Evolutionary conservation across 1,140 invertebrate genomes (phyloP).

Genomic region (Hyphantria cunea): DNA sequence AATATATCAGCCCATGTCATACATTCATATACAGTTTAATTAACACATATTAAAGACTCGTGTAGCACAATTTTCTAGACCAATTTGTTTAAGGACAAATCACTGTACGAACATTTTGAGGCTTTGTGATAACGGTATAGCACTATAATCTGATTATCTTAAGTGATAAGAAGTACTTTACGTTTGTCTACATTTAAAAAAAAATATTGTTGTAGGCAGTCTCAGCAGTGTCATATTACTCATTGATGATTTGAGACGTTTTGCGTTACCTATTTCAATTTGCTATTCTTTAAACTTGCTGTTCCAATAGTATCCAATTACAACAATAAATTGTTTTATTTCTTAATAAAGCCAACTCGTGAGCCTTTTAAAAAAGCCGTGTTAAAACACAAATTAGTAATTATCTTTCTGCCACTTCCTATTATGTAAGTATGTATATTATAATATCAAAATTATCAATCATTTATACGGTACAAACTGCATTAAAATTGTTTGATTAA

Average conservation of each 20-base stretch:
- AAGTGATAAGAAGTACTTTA: conserved; percentile 34
- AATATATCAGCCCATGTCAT: conserved; percentile 17
- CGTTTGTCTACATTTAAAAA: conserved; percentile 20
- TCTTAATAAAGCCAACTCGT: no score
- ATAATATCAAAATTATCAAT: no score
- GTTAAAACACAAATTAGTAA: no score
- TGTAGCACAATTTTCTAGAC: conserved; percentile 17
- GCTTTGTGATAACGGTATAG: conserved; percentile 20
- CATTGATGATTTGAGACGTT: conserved; percentile 6
- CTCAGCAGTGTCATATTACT: conserved; percentile 4
- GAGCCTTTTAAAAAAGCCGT: no score
- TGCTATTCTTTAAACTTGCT: no score
- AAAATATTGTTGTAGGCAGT: conserved; percentile 4
- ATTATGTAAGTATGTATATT: no score
- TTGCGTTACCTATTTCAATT: conserved; percentile 1
- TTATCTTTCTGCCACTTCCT: no score
- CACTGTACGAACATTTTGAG: conserved; percentile 14
- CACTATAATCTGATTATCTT: conserved; percentile 37
- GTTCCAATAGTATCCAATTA: no score
- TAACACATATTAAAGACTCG: conserved; percentile 33
- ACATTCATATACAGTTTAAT: conserved; percentile 26
- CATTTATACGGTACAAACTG: no score
- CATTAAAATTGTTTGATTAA: no score
- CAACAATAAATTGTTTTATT: no score
- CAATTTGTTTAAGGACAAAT: conserved; percentile 32